Base-by-base conservation (phyloP, 2,113 vertebrate species). In the Tragulus kanchil region DNA sequence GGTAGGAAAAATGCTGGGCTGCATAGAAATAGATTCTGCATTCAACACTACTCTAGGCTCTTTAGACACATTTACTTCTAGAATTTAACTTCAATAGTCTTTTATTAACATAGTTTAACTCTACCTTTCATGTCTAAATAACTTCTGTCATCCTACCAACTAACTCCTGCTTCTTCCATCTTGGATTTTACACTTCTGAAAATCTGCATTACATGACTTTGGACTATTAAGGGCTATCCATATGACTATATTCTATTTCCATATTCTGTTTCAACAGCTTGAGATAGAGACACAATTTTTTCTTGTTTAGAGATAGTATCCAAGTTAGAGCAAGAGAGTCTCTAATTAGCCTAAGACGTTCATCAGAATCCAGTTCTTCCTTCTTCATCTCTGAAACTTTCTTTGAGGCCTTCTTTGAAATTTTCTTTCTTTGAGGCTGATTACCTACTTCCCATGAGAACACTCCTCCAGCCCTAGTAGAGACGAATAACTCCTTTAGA, bases 191-290 rank as follows among this genome's bases (percentile, higher is more conserved):
- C 4, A 65, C 48, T 79, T 73, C 23, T 50, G 21, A 84, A 81
- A 85, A 73, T 65, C 88, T 89, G 71, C 9, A 84, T 73, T 75
- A 31, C n/a, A 52, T 59, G 64, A 4, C 9, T 71, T 67, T 92
- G 54, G 17, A 64, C 65, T 89, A 59, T 65, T 92, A 89, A 89
- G 26, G 26, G 25, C n/a, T 89, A 75, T 62, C 16, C 54, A 42
- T 50, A 59, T 85, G 12, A 73, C 3, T 36, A 16, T 81, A 65
- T 73, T 89, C 36, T 81, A 10, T 75, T 89, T 94, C 50, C 17
- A 93, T 71, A 61, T 61, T 69, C 64, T 56, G n/a, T 83, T 96
- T 87, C 11, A 86, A 86, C 54, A 85, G 50, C 78, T 89, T 85
- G 71, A 96, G 23, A 52, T 26, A 48, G 21, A 81, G 15, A 79